Conservation (phyloP, 2,113 vertebrate species). For the Rana temporaria region DNA sequence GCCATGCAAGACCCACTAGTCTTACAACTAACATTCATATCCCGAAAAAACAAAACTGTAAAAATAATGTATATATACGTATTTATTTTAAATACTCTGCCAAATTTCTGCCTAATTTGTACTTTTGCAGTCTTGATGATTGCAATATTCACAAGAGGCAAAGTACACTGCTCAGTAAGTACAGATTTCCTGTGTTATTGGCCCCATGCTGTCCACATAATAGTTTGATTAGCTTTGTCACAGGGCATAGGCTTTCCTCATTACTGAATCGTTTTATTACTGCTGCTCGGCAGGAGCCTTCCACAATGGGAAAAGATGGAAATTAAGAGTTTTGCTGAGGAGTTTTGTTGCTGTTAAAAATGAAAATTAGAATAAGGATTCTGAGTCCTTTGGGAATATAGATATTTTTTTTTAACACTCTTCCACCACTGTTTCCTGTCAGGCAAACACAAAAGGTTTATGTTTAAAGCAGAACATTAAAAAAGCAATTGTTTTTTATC, state of each 20-base stretch:
- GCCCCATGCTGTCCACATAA: constrained; percentile 58
- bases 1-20: too few species aligned
- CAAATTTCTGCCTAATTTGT: constrained; percentile 55
- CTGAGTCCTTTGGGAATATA: constrained; percentile 30
- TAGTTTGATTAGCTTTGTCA: constrained; percentile 59
- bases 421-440: constrained; percentile 48
- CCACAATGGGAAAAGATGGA: constrained; percentile 56
- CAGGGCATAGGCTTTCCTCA: constrained; percentile 59
- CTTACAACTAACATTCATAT: neutral
- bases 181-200: constrained; percentile 56
- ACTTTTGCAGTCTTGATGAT: constrained; percentile 57
- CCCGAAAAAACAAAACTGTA: neutral
- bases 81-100: constrained; percentile 40
- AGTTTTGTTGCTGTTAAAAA: constrained; percentile 57
- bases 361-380: constrained; percentile 57
- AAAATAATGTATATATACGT: constrained; percentile 3
- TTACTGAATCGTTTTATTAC: constrained; percentile 57
- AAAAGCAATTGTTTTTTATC: constrained; percentile 58
- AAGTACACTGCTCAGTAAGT: constrained; percentile 58
- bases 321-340: constrained; percentile 58
- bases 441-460: constrained; percentile 54
- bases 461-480: constrained; percentile 56
- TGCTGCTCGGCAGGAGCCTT: constrained; percentile 47
- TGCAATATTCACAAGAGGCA: constrained; percentile 56
- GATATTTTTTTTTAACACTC: constrained; percentile 44